Percentiles rank a stretch among this genome's conserved stretches.
Evolutionary conservation across 2,113 vertebrate species (phyloP).

Genomic region (Mus musculus): DNA sequence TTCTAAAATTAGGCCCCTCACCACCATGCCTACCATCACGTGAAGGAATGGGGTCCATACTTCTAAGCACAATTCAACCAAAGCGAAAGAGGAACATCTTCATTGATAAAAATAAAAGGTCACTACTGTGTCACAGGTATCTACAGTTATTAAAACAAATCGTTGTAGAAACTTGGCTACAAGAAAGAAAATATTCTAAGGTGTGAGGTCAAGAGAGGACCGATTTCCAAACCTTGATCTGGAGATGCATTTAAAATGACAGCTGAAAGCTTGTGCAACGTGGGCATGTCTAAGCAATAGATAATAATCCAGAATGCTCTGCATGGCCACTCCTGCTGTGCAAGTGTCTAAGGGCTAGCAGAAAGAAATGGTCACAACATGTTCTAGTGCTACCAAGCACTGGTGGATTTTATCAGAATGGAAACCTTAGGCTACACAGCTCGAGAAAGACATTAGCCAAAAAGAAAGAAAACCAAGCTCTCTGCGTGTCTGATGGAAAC

Average conservation of each 20-base stretch:
- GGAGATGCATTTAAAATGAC: constrained; percentile 5
- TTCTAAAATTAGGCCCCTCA: background rate
- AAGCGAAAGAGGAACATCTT: background rate
- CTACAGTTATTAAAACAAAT: background rate
- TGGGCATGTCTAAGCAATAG: background rate
- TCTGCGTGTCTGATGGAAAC: background rate
- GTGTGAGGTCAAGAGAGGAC: constrained; percentile 34
- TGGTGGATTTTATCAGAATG: background rate
- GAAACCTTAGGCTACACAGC: background rate
- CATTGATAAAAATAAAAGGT: constrained; percentile 10
- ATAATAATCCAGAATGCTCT: constrained; percentile 39
- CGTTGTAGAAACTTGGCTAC: constrained; percentile 16
- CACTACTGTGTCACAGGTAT: background rate
- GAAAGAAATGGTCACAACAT: background rate
- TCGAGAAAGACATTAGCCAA: background rate
- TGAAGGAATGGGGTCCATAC: background rate
- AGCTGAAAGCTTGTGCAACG: constrained; percentile 19
- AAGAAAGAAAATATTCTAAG: constrained; percentile 39
- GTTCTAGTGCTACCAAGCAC: background rate
- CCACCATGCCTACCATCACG: background rate
- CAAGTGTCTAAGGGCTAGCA: background rate
- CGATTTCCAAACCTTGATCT: constrained; percentile 43
- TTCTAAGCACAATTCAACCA: background rate
- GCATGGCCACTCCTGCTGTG: background rate
- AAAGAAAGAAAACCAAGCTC: background rate